phyloP scores from a whole-genome alignment of 2,113 vertebrate species.

The Gambusia affinis region DNA sequence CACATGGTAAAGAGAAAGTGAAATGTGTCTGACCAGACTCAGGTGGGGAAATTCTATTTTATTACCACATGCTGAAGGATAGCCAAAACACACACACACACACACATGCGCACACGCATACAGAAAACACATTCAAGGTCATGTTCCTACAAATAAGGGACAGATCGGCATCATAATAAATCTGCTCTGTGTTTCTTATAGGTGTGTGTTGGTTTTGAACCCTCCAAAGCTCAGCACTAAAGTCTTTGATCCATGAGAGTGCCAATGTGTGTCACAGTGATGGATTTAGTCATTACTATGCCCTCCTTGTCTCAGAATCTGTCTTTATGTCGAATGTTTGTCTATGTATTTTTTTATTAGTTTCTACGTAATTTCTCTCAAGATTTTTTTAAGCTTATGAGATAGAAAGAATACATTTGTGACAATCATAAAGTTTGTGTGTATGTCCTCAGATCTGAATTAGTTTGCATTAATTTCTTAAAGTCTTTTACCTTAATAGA shows the following conservation, averaged over 20 bases:
- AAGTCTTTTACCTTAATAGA: background rate
- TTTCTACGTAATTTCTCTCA: background rate
- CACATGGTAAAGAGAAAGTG: background rate
- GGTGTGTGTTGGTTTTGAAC: slow-evolving; percentile 66
- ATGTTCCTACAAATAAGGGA: slow-evolving; percentile 50
- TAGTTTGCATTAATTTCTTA: too few relatives aligned
- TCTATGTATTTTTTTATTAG: background rate
- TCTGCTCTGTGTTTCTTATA: slow-evolving; percentile 54
- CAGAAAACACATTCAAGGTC: slow-evolving; percentile 59
- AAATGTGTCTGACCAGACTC: background rate
- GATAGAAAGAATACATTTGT: background rate
- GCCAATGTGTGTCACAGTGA: slow-evolving; percentile 67
- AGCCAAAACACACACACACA: slow-evolving; percentile 22
- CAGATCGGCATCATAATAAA: slow-evolving; percentile 59
- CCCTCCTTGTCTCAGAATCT: slow-evolving; percentile 50
- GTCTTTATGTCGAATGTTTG: slow-evolving; percentile 36
- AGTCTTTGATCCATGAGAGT: slow-evolving; percentile 71
- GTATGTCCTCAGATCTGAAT: background rate
- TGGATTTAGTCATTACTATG: slow-evolving; percentile 67
- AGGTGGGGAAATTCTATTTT: slow-evolving; percentile 41
- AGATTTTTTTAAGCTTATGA: background rate
- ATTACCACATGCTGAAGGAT: slow-evolving; percentile 44
- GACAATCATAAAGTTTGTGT: background rate
- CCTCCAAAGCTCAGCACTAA: slow-evolving; percentile 54
- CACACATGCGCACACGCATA: slow-evolving; percentile 11